phyloP scores from a whole-genome alignment of 53 echinoderm and acorn worm genomes.

The Holothuria scabra region DNA sequence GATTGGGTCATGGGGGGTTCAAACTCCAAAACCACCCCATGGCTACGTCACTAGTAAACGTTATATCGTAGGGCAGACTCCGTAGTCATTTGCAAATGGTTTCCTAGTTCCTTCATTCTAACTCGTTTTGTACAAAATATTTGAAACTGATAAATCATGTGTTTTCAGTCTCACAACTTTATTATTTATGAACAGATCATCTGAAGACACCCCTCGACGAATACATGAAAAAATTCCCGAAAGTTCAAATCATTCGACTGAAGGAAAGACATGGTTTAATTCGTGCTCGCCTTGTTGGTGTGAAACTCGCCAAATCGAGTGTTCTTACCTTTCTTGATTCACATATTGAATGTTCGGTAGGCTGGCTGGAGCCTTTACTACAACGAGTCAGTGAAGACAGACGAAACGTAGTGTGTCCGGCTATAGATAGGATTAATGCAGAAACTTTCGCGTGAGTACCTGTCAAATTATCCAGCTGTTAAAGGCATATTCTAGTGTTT shows the following conservation, averaged over 20 bases:
- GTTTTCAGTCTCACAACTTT: too few relatives aligned
- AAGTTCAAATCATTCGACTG: slow-evolving; percentile 82
- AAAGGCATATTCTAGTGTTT: too few relatives aligned
- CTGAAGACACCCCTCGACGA: slow-evolving; percentile 76
- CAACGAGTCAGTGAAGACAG: slow-evolving; percentile 79
- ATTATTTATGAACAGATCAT: slow-evolving; percentile 60
- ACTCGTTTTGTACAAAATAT: too few relatives aligned
- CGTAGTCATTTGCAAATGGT: too few relatives aligned
- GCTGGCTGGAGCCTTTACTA: slow-evolving; percentile 94
- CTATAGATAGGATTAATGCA: slow-evolving; percentile 79
- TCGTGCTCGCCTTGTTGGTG: slow-evolving; percentile 81
- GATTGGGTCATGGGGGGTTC: too few relatives aligned
- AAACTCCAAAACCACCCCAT: too few relatives aligned
- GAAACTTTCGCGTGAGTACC: slow-evolving; percentile 68
- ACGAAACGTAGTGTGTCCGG: slow-evolving; percentile 77
- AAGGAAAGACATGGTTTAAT: slow-evolving; percentile 79
- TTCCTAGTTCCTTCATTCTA: too few relatives aligned
- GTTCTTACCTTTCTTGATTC: slow-evolving; percentile 93
- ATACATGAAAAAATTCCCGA: slow-evolving; percentile 80
- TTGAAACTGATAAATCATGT: too few relatives aligned
- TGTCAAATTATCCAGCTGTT: too few relatives aligned
- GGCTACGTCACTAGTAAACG: too few relatives aligned
- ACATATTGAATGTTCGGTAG: slow-evolving; percentile 90
- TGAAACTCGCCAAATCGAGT: slow-evolving; percentile 68
- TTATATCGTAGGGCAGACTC: too few relatives aligned